Conservation (phyloP, 2,113 vertebrate genomes). For the Cromileptes altivelis region DNA sequence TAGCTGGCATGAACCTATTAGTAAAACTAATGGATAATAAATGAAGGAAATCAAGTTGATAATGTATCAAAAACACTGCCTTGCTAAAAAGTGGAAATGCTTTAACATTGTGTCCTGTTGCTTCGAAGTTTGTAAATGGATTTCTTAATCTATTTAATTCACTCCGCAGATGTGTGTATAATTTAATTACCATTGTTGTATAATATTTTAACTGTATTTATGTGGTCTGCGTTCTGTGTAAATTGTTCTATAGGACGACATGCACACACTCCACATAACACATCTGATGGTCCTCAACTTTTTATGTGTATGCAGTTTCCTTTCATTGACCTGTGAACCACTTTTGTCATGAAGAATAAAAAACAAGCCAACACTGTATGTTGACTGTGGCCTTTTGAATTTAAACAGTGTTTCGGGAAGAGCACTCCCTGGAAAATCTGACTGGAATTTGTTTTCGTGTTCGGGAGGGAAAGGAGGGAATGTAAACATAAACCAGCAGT, state of each 20-base stretch:
- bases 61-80: neutral
- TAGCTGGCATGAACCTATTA: slow-evolving; percentile 10
- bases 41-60: neutral
- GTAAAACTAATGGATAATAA: neutral
- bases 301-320: slow-evolving; percentile 64
- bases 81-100: slow-evolving; percentile 68
- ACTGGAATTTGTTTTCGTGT: neutral
- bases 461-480: neutral
- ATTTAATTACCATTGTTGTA: slow-evolving; percentile 73
- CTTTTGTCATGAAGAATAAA: slow-evolving; percentile 75
- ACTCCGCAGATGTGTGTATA: slow-evolving; percentile 67
- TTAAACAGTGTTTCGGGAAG: neutral
- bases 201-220: slow-evolving; percentile 78
- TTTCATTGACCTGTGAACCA: slow-evolving; percentile 69
- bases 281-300: slow-evolving; percentile 50
- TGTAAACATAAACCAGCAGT: neutral
- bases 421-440: neutral
- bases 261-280: slow-evolving; percentile 54
- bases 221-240: slow-evolving; percentile 70
- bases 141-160: slow-evolving; percentile 68
- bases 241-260: slow-evolving; percentile 51
- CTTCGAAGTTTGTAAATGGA: slow-evolving; percentile 66
- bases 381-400: neutral
- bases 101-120: slow-evolving; percentile 56
- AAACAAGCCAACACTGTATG: slow-evolving; percentile 66